Percentiles rank a stretch among this genome's conserved stretches.
Evolutionary conservation across 2,797 vertebrate species (phyloP).

Genomic region (Chromis chromis): DNA sequence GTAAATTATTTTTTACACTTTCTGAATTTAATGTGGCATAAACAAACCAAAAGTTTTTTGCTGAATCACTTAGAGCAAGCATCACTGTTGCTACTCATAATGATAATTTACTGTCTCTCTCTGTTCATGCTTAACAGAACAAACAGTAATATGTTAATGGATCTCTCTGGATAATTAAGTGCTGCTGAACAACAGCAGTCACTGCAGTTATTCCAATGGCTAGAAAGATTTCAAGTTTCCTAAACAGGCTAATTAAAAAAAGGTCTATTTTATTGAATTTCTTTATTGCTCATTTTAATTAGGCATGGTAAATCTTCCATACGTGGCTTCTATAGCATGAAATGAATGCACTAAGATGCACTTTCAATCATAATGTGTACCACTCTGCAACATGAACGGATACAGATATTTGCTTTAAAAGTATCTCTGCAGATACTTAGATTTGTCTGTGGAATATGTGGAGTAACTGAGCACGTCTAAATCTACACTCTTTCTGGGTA

Average conservation of each 20-base stretch:
- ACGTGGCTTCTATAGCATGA: not conserved
- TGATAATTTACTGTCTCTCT: conserved; percentile 11
- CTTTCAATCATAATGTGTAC: not conserved
- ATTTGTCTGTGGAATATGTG: not conserved
- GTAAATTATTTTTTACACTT: no score
- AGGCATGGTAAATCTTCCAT: not conserved
- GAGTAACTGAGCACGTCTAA: not conserved
- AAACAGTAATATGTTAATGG: conserved; percentile 4
- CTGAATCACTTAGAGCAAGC: conserved; percentile 5
- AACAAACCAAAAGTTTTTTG: conserved; percentile 1
- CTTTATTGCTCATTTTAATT: not conserved
- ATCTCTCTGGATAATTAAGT: conserved; percentile 6
- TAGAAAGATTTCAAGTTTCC: conserved; percentile 3
- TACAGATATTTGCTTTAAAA: no score
- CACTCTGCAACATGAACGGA: not conserved
- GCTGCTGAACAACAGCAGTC: not conserved
- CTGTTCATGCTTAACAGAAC: conserved; percentile 6
- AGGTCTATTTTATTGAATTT: not conserved
- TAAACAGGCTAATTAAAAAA: conserved; percentile 7
- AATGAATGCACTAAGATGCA: not conserved
- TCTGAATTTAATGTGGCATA: not conserved
- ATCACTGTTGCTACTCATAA: not conserved
- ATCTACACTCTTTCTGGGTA: not conserved
- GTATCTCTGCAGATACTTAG: not conserved
- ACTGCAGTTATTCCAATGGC: not conserved